phyloP scores from a whole-genome alignment of 2,888 invertebrate genomes.

The Seladonia tumulorum region DNA sequence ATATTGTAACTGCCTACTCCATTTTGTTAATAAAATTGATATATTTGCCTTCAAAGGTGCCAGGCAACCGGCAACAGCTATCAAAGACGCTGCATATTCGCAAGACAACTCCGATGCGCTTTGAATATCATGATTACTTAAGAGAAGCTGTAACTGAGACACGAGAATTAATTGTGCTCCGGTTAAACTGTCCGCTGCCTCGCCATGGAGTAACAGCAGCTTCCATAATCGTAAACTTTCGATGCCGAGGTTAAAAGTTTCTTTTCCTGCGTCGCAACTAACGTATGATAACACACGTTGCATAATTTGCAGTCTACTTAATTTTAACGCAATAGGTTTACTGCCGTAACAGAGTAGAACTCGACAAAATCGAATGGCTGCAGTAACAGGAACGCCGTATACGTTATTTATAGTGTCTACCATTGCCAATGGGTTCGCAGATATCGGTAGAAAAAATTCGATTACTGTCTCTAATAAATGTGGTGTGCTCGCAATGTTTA shows the following conservation, averaged over 20 bases:
- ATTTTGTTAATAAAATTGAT: conserved; percentile 76
- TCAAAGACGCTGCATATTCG: conserved; percentile 80
- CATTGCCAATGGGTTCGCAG: conserved; percentile 69
- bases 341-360: conserved; percentile 86
- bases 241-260: conserved; percentile 74
- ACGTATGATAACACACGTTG: conserved; percentile 86
- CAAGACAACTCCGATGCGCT: conserved; percentile 77
- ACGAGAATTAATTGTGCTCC: conserved; percentile 75
- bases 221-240: conserved; percentile 81
- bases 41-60: conserved; percentile 70
- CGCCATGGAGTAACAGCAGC: conserved; percentile 71
- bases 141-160: conserved; percentile 77
- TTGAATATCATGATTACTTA: conserved; percentile 77
- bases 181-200: conserved; percentile 76
- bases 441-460: conserved; percentile 86
- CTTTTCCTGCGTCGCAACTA: conserved; percentile 82
- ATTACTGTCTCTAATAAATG: conserved; percentile 88
- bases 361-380: conserved; percentile 90
- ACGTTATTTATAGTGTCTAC: conserved; percentile 84
- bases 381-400: conserved; percentile 89
- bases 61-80: conserved; percentile 74
- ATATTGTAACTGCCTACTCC: conserved; percentile 77
- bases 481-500: conserved; percentile 87
- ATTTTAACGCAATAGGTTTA: conserved; percentile 74
- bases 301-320: conserved; percentile 84